A percentile compares a stretch with the other conserved stretches of the same genome.
phyloP scores from a whole-genome alignment of 2,113 vertebrate species.

The Saiga tatarica region DNA sequence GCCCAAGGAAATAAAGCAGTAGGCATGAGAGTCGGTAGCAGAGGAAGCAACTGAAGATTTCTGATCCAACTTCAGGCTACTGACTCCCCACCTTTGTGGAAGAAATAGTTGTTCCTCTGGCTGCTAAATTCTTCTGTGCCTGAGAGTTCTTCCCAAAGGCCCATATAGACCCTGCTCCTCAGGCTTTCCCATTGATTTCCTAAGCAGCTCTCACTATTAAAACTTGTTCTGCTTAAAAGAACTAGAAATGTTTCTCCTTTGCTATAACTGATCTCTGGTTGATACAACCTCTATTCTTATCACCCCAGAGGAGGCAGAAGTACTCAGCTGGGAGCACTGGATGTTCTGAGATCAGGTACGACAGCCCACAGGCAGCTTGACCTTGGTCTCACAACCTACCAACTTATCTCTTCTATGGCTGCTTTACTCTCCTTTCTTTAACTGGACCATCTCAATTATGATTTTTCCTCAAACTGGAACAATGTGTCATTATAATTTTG shows the following conservation, averaged over 20 bases:
- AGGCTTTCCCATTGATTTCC: not conserved
- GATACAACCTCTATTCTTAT: not conserved
- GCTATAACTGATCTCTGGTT: not conserved
- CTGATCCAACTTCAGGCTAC: not conserved
- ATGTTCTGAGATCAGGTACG: not conserved
- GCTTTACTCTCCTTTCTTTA: not conserved
- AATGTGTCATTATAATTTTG: not conserved
- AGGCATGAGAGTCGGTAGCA: not conserved
- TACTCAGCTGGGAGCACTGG: not conserved
- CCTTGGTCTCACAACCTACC: not conserved
- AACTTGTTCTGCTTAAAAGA: not conserved
- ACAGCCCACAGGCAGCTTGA: not conserved
- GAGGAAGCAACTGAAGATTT: not conserved
- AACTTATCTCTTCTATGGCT: not conserved
- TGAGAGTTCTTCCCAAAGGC: not conserved
- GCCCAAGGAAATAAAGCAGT: not conserved
- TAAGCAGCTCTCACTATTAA: not conserved
- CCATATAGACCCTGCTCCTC: not conserved
- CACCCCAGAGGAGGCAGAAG: not conserved
- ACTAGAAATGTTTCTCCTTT: not conserved
- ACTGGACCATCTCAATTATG: not conserved
- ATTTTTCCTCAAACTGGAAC: not conserved
- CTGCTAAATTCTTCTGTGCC: not conserved
- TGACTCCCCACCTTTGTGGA: not conserved
- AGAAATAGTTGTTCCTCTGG: not conserved